Evolutionary conservation across 2,797 vertebrate species (phyloP).

Genomic region (Chloroceryle inda): DNA sequence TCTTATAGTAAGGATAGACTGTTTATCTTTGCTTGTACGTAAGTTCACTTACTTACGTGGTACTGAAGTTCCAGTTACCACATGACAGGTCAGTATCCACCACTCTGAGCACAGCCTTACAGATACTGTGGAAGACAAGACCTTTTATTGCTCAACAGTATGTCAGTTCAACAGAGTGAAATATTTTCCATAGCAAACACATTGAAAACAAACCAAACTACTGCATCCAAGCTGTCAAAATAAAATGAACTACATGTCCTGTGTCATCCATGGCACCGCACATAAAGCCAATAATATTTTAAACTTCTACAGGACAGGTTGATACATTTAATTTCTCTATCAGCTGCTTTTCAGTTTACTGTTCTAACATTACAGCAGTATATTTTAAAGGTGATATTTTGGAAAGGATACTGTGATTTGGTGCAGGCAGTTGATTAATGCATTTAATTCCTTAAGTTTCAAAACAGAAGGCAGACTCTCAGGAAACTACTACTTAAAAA

Average conservation of each 20-base stretch:
- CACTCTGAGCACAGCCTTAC: not conserved
- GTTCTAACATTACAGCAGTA: not conserved
- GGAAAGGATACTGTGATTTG: not conserved
- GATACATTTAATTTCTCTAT: not conserved
- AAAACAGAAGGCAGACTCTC: not conserved
- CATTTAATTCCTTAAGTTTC: not conserved
- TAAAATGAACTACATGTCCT: not conserved
- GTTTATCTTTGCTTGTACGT: not conserved
- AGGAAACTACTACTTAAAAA: not conserved
- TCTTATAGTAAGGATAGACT: not conserved
- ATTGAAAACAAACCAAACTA: not conserved
- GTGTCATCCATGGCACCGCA: not conserved
- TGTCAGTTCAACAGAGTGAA: not conserved
- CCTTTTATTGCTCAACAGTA: not conserved
- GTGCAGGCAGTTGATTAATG: not conserved
- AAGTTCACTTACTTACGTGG: not conserved
- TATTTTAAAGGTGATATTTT: not conserved
- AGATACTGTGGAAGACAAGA: not conserved
- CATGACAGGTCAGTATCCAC: not conserved
- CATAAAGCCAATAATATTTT: not conserved
- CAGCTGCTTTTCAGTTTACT: not conserved
- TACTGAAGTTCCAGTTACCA: not conserved
- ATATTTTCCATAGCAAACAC: not conserved
- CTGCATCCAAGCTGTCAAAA: not conserved
- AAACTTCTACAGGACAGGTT: not conserved